A percentile compares a stretch with the other conserved stretches of the same genome.
phyloP scores from a whole-genome alignment of 2,888 invertebrate genomes.

The Ramazzottius varieornatus region DNA sequence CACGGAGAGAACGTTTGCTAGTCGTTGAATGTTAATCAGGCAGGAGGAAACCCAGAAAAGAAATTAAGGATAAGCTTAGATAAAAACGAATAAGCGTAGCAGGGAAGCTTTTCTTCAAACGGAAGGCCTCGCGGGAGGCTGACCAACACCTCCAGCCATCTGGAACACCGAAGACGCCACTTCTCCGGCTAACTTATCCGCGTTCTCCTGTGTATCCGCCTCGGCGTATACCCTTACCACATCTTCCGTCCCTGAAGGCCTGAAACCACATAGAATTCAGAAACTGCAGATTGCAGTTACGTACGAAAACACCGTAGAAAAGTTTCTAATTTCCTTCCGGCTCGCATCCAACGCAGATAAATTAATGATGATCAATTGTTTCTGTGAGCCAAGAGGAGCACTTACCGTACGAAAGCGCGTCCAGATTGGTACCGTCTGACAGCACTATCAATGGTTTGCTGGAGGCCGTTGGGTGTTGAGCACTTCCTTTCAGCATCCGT shows the following conservation, averaged over 20 bases:
- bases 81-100: background rate
- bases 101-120: background rate
- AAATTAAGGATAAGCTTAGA: background rate
- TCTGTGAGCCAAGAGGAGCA: background rate
- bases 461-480: constrained; percentile 52
- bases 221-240: constrained; percentile 85
- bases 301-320: too few species aligned
- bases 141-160: constrained; percentile 50
- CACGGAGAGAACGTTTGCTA: too few species aligned
- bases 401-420: constrained; percentile 54
- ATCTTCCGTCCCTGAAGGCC: constrained; percentile 93
- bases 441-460: constrained; percentile 44
- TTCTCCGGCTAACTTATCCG: constrained; percentile 43
- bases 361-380: too few species aligned
- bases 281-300: too few species aligned
- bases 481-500: constrained; percentile 61
- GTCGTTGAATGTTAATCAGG: too few species aligned
- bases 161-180: constrained; percentile 47
- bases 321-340: too few species aligned
- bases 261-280: constrained; percentile 14
- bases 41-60: too few species aligned
- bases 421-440: constrained; percentile 41
- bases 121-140: constrained; percentile 25
- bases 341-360: too few species aligned
- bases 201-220: constrained; percentile 42